phyloP scores from a whole-genome alignment of 2,113 vertebrate species.

The Neotoma lepida region DNA sequence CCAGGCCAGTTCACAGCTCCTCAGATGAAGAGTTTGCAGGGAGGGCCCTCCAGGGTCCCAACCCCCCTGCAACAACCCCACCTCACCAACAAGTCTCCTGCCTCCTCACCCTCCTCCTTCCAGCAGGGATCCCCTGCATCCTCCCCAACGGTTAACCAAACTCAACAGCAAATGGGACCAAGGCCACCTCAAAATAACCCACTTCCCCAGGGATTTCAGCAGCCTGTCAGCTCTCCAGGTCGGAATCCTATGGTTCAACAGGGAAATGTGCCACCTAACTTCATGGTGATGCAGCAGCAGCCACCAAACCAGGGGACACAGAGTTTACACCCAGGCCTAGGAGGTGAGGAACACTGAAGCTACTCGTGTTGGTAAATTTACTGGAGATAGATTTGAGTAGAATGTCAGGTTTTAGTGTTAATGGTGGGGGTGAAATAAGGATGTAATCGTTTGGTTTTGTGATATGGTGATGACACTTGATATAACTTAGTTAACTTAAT shows the following conservation, averaged over 20 bases:
- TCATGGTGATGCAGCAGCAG: slow-evolving; percentile 97
- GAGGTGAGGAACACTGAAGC: slow-evolving; percentile 87
- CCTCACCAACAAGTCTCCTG: slow-evolving; percentile 96
- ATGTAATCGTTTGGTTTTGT: slow-evolving; percentile 71
- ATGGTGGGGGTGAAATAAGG: slow-evolving; percentile 67
- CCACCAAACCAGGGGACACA: slow-evolving; percentile 90
- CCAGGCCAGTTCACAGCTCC: slow-evolving; percentile 94
- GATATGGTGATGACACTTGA: slow-evolving; percentile 56
- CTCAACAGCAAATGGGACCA: slow-evolving; percentile 92
- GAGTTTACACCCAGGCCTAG: slow-evolving; percentile 92
- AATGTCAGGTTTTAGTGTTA: slow-evolving; percentile 69
- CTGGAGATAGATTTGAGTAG: slow-evolving; percentile 62
- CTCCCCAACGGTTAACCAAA: slow-evolving; percentile 95
- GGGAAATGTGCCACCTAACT: slow-evolving; percentile 93
- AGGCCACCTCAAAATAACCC: slow-evolving; percentile 90
- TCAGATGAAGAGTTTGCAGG: slow-evolving; percentile 95
- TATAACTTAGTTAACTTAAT: slow-evolving; percentile 73
- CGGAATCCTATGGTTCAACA: slow-evolving; percentile 94
- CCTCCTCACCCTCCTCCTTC: slow-evolving; percentile 98
- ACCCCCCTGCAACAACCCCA: slow-evolving; percentile 93
- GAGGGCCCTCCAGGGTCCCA: slow-evolving; percentile 91
- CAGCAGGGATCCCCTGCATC: slow-evolving; percentile 98
- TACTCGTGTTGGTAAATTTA: slow-evolving; percentile 73
- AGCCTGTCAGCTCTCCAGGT: slow-evolving; percentile 95
- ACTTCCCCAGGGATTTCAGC: slow-evolving; percentile 95